Evolutionary conservation across 2,113 vertebrate species (phyloP).

Genomic region (Aptenodytes patagonicus): DNA sequence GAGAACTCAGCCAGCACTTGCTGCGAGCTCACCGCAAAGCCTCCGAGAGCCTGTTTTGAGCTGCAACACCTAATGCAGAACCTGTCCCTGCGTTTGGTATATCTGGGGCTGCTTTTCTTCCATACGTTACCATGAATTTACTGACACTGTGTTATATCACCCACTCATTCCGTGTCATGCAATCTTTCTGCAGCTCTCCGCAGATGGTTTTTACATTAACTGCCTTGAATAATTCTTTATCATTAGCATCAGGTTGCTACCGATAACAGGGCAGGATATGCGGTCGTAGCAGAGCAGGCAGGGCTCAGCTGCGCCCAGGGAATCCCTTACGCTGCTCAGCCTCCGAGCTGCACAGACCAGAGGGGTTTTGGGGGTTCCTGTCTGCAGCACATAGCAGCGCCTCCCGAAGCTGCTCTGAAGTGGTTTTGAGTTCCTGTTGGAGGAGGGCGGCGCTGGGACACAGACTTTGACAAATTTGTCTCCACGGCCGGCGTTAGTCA

Average conservation of each 20-base stretch:
- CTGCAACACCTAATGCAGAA: neutral
- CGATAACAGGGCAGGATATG: neutral
- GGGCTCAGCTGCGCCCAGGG: neutral
- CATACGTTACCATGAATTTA: accelerated
- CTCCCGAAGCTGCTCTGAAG: neutral
- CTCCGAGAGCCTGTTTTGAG: accelerated
- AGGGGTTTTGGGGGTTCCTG: neutral
- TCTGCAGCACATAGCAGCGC: accelerated
- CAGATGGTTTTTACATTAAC: neutral
- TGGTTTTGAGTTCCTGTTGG: neutral
- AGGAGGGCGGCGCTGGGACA: neutral
- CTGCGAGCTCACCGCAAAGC: neutral
- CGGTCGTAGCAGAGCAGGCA: neutral
- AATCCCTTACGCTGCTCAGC: neutral
- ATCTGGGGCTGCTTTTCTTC: neutral
- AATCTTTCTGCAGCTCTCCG: neutral
- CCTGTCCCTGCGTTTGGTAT: accelerated
- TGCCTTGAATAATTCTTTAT: neutral
- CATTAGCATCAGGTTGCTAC: neutral
- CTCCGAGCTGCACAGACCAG: neutral
- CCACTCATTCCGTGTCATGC: neutral
- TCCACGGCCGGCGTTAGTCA: accelerated
- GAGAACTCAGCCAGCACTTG: neutral
- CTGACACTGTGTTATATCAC: neutral
- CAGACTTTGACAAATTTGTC: neutral